Conservation (phyloP, 1,140 invertebrate genomes). For the Trigoniulus corallinus region DNA sequence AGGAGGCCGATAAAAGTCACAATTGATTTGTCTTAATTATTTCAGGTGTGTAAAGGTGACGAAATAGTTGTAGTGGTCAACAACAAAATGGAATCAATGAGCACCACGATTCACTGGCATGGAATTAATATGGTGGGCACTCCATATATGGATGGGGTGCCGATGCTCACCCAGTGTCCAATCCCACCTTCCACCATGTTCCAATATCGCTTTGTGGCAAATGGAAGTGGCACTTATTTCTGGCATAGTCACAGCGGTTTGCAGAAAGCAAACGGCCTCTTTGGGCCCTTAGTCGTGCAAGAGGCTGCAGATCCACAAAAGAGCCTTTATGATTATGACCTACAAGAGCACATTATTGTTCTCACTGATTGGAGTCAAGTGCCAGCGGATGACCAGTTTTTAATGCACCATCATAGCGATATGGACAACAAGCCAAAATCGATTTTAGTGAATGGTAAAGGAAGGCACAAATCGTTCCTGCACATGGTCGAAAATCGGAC, state of each 20-base stretch:
- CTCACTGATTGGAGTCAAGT: constrained; percentile 64
- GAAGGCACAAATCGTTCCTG: constrained; percentile 39
- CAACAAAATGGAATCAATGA: constrained; percentile 61
- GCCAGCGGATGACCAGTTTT: constrained; percentile 46
- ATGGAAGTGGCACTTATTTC: constrained; percentile 60
- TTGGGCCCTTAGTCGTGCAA: constrained; percentile 59
- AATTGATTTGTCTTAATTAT: no score
- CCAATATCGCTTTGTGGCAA: constrained; percentile 58
- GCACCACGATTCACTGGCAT: constrained; percentile 72
- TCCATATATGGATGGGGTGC: constrained; percentile 79
- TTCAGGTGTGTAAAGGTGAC: constrained; percentile 66
- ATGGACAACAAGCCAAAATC: constrained; percentile 59
- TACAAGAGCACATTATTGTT: constrained; percentile 55
- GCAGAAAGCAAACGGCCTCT: constrained; percentile 62
- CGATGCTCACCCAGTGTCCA: constrained; percentile 76
- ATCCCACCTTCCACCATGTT: constrained; percentile 67
- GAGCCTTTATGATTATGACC: constrained; percentile 54
- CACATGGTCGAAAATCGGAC: not conserved
- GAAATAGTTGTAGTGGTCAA: constrained; percentile 65
- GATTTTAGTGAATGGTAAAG: constrained; percentile 57
- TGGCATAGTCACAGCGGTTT: constrained; percentile 75
- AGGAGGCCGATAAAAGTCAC: no score
- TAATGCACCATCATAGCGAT: constrained; percentile 55
- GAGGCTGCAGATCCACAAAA: constrained; percentile 49
- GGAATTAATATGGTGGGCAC: constrained; percentile 61